phyloP scores from a whole-genome alignment of 2,113 vertebrate genomes.

The Phainopepla nitens region DNA sequence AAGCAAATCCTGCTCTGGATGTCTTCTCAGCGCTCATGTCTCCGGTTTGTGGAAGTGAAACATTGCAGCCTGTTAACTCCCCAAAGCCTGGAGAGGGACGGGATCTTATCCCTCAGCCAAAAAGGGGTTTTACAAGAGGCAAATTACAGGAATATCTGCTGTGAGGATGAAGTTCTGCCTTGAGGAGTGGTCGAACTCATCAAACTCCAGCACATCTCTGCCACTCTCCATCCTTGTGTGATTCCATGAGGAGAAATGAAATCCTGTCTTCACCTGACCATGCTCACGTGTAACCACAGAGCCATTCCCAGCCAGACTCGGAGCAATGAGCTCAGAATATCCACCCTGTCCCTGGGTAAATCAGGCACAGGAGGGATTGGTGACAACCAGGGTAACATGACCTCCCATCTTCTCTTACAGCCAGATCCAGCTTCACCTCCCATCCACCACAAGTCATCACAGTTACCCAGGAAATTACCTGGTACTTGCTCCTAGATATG shows the following conservation, averaged over 20 bases:
- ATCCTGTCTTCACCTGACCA: rapidly evolving
- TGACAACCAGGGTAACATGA: not conserved
- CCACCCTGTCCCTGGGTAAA: not conserved
- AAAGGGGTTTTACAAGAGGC: not conserved
- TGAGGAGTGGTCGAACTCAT: not conserved
- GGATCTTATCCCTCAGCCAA: not conserved
- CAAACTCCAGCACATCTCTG: not conserved
- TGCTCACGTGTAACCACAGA: not conserved
- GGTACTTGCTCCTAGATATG: not conserved
- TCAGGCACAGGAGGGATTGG: not conserved
- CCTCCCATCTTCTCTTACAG: not conserved
- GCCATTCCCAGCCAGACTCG: not conserved
- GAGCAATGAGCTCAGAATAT: not conserved
- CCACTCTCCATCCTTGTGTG: not conserved
- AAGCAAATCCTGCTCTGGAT: not conserved
- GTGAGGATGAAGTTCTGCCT: not conserved
- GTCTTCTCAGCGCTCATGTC: not conserved
- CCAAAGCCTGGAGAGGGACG: not conserved
- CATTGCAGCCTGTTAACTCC: not conserved
- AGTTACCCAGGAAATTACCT: not conserved
- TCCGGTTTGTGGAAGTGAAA: not conserved
- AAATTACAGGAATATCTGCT: not conserved
- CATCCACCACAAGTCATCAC: not conserved
- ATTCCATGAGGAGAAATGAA: not conserved
- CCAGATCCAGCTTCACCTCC: not conserved